phyloP scores from a whole-genome alignment of 2,888 invertebrate species.

The Keiferia lycopersicella region DNA sequence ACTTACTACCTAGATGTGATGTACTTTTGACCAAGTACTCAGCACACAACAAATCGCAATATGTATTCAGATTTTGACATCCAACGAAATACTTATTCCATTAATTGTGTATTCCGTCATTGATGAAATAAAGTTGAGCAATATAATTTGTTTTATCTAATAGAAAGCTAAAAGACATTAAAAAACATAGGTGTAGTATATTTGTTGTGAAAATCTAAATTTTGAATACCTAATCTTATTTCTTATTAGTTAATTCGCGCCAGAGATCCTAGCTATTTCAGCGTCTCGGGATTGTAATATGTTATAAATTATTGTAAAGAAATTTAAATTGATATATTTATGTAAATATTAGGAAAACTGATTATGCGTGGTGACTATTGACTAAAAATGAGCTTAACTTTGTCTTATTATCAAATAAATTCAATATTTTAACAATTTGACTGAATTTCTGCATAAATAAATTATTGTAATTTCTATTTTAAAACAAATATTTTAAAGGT shows the following conservation, averaged over 20 bases:
- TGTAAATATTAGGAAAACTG: background rate
- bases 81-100: background rate
- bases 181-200: background rate
- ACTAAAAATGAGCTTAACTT: constrained; percentile 4
- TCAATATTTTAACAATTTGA: constrained; percentile 6
- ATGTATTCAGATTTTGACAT: background rate
- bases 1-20: background rate
- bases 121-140: background rate
- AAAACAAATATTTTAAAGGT: background rate
- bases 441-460: constrained; percentile 10
- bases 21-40: background rate
- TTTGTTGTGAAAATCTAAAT: background rate
- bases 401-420: background rate
- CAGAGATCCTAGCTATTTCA: background rate
- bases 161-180: constrained; percentile 2
- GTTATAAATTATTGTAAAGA: background rate
- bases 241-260: too few relatives aligned
- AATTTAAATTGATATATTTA: background rate
- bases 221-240: background rate
- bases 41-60: background rate
- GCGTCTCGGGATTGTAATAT: background rate
- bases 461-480: background rate
- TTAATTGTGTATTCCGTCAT: background rate
- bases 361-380: constrained; percentile 2
- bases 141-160: constrained; percentile 1